phyloP scores from a whole-genome alignment of 2,888 invertebrate genomes.

The Argyra leucocephala region DNA sequence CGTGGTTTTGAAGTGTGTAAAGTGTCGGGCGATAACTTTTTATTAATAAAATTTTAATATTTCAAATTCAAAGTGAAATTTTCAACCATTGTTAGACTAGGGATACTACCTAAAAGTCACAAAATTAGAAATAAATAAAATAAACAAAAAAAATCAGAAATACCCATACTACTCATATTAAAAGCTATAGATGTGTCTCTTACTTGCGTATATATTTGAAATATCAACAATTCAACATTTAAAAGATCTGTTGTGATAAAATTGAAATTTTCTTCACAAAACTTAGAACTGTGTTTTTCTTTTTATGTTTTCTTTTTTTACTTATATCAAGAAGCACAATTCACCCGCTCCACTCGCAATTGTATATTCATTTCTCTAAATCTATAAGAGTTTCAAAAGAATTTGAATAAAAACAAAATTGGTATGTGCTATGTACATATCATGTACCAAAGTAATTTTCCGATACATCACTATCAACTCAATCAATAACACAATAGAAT shows the following conservation, averaged over 20 bases:
- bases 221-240: neutral
- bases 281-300: too few relatives aligned
- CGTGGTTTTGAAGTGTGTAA: too few relatives aligned
- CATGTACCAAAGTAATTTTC: neutral
- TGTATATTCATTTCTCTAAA: neutral
- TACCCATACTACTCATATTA: too few relatives aligned
- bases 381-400: neutral
- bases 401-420: neutral
- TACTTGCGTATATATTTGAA: neutral
- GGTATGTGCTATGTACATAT: slow-evolving; percentile 6
- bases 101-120: too few relatives aligned
- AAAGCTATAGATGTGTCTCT: neutral
- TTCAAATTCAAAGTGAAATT: too few relatives aligned
- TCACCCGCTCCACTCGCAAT: neutral
- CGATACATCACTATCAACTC: neutral
- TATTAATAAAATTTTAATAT: too few relatives aligned
- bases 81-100: too few relatives aligned
- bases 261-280: neutral
- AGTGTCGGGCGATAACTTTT: too few relatives aligned
- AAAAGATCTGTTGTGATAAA: neutral
- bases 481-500: neutral
- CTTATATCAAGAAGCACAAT: neutral
- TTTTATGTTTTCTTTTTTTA: neutral
- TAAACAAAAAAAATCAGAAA: too few relatives aligned
- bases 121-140: too few relatives aligned